Percentiles rank a stretch among this genome's conserved stretches.
Conservation (phyloP, 2,113 vertebrate genomes). For the Lasiurus cinereus region DNA sequence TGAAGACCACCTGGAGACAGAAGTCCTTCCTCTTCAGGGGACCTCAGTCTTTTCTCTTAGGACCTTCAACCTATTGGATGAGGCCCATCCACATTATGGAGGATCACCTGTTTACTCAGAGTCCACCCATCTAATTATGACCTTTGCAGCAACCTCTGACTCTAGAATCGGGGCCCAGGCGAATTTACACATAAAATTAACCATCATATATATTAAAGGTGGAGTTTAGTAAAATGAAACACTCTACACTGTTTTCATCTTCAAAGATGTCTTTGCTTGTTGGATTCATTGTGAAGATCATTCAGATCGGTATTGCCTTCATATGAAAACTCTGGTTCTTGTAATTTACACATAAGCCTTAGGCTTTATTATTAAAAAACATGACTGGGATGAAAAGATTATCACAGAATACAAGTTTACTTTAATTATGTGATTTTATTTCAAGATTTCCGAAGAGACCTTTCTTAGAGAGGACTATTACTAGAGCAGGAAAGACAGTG, state of each 20-base stretch:
- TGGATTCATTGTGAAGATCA: background rate
- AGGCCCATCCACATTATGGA: background rate
- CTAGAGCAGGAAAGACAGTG: background rate
- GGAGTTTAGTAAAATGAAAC: background rate
- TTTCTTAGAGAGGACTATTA: background rate
- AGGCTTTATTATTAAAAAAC: background rate
- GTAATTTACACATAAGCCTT: background rate
- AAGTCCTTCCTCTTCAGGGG: background rate
- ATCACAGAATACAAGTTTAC: background rate
- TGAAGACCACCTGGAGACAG: background rate
- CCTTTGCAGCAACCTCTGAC: background rate
- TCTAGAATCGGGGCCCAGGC: no score
- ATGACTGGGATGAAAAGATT: background rate
- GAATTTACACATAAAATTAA: background rate
- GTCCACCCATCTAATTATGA: background rate
- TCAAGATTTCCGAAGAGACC: background rate
- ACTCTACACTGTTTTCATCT: background rate
- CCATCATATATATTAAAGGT: background rate
- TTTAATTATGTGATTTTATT: background rate
- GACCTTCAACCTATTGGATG: background rate
- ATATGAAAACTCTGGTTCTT: background rate
- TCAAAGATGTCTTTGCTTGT: background rate
- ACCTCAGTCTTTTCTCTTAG: background rate
- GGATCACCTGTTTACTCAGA: background rate
- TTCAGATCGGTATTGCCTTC: background rate